A percentile compares a stretch with the other conserved stretches of the same genome.
Conservation (phyloP, 1,140 invertebrate species). For the Procambarus clarkii region DNA sequence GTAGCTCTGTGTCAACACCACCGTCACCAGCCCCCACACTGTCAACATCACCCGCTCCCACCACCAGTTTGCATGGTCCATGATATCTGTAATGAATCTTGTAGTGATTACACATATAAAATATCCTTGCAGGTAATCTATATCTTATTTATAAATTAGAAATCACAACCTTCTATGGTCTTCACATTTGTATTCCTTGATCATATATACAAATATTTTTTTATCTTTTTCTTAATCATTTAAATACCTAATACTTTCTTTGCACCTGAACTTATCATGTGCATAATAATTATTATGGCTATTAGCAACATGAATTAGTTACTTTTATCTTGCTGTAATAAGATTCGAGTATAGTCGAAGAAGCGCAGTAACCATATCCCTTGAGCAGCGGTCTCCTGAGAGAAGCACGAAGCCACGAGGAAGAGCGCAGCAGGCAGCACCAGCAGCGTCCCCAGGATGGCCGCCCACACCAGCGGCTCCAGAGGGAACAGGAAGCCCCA, state of each 20-base stretch:
- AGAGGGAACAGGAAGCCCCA: slow-evolving; percentile 37
- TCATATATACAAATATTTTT: not conserved
- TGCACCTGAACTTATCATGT: not conserved
- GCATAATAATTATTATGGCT: not conserved
- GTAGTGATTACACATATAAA: not conserved
- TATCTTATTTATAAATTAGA: not conserved
- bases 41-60: not conserved
- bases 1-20: slow-evolving; percentile 15
- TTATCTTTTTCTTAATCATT: not conserved
- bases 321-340: not conserved
- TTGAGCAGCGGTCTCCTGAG: not conserved
- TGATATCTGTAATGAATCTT: not conserved
- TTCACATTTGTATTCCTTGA: not conserved
- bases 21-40: not conserved
- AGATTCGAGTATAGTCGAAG: not conserved
- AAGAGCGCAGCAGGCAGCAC: not conserved
- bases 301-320: not conserved
- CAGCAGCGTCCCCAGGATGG: not conserved
- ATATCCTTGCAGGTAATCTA: not conserved
- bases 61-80: not conserved
- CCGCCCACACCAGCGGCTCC: slow-evolving; percentile 20
- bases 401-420: not conserved
- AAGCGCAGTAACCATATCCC: not conserved
- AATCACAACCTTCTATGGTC: not conserved
- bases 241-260: not conserved